Evolutionary conservation across 2,113 vertebrate species (phyloP).

Genomic region (Sterrhoptilus dennistouni): DNA sequence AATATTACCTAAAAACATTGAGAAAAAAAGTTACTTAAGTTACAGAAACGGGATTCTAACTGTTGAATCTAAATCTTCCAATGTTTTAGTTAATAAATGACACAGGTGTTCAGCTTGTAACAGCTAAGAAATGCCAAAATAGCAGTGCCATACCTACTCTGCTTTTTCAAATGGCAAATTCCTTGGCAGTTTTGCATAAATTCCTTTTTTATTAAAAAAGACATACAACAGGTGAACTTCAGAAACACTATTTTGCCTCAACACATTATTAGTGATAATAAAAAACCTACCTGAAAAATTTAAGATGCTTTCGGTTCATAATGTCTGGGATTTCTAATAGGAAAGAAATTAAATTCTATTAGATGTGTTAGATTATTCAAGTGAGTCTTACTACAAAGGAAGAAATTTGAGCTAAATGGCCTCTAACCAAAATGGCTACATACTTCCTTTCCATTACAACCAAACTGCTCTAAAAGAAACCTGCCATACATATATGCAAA

Average conservation of each 20-base stretch:
- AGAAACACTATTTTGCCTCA: neutral
- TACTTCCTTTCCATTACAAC: neutral
- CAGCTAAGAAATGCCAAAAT: neutral
- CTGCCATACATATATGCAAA: neutral
- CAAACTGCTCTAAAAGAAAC: neutral
- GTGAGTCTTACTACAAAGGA: neutral
- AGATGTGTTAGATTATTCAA: neutral
- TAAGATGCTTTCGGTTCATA: constrained; percentile 85
- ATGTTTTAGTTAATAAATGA: neutral
- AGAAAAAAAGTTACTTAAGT: neutral
- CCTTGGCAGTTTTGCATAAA: neutral
- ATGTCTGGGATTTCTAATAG: constrained; percentile 92
- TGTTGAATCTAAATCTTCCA: neutral
- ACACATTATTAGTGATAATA: neutral
- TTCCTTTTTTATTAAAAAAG: neutral
- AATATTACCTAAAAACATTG: neutral
- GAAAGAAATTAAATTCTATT: constrained; percentile 41
- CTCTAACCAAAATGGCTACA: neutral
- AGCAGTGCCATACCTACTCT: neutral
- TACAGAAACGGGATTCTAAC: neutral
- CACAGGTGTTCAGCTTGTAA: neutral
- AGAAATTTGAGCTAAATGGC: neutral
- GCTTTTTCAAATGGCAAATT: neutral
- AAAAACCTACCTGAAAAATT: constrained; percentile 85
- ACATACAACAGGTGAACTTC: neutral